Evolutionary conservation across 2,113 vertebrate species (phyloP).

Genomic region (Laticauda laticaudata): DNA sequence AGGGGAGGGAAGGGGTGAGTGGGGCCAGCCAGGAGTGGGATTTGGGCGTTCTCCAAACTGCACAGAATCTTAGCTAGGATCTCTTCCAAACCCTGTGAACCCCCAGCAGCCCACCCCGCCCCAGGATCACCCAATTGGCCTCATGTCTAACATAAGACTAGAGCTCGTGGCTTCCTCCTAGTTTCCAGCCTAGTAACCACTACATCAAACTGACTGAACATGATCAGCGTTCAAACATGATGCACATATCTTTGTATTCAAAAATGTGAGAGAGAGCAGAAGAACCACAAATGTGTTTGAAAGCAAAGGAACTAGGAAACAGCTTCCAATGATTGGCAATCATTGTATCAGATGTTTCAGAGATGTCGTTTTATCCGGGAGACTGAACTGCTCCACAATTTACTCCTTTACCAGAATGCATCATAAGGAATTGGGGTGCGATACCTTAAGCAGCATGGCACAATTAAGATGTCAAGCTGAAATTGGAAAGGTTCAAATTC

Average conservation of each 20-base stretch:
- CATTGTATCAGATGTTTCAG: not conserved
- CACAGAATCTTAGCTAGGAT: too few relatives aligned
- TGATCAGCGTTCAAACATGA: not conserved
- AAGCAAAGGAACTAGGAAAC: not conserved
- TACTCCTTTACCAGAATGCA: not conserved
- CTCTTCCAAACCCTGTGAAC: too few relatives aligned
- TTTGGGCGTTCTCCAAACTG: too few relatives aligned
- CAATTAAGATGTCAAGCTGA: not conserved
- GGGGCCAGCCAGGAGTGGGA: too few relatives aligned
- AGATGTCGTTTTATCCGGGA: not conserved
- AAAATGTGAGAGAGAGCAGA: not conserved
- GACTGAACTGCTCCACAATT: not conserved
- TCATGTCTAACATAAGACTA: not conserved
- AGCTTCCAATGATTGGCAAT: not conserved
- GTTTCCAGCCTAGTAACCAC: not conserved
- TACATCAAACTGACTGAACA: not conserved
- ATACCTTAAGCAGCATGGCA: not conserved
- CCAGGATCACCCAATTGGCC: not conserved
- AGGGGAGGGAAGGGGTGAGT: too few relatives aligned
- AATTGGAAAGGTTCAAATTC: not conserved
- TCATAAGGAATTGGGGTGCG: too few relatives aligned
- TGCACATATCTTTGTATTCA: not conserved
- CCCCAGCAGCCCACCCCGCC: too few relatives aligned
- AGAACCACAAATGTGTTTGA: not conserved
- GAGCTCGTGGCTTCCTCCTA: not conserved